Evolutionary conservation across 2,888 invertebrate species (phyloP).

Genomic region (Campoplex capitator): DNA sequence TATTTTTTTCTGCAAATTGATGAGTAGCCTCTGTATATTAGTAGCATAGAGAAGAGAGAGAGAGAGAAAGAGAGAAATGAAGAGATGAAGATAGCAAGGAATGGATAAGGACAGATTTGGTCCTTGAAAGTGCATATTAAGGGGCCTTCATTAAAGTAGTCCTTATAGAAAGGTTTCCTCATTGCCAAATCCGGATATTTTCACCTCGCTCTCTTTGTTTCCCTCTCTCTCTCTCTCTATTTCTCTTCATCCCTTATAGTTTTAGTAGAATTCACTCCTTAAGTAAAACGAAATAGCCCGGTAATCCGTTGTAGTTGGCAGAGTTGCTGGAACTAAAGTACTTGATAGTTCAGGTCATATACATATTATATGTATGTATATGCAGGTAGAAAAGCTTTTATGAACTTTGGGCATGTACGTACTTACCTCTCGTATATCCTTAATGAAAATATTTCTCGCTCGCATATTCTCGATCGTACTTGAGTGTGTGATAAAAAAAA

Average conservation of each 20-base stretch:
- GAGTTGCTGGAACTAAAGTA: conserved; percentile 42
- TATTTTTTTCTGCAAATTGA: conserved; percentile 40
- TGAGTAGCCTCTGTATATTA: conserved; percentile 54
- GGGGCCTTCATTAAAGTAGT: conserved; percentile 64
- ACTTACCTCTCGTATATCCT: conserved; percentile 43
- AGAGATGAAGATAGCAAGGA: no score
- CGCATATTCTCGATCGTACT: neutral
- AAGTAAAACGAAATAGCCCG: conserved; percentile 61
- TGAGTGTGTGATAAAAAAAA: neutral
- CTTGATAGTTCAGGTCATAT: conserved; percentile 53
- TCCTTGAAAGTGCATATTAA: conserved; percentile 23
- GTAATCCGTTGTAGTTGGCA: conserved; percentile 61
- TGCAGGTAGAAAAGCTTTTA: conserved; percentile 18
- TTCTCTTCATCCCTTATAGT: neutral
- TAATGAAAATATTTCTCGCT: neutral
- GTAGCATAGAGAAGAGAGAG: neutral
- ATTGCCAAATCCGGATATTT: conserved; percentile 47
- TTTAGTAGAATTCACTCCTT: conserved; percentile 54
- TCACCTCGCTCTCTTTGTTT: neutral
- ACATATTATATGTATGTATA: conserved; percentile 5
- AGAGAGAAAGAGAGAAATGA: no score
- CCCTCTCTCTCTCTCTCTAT: neutral
- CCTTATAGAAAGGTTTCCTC: conserved; percentile 41
- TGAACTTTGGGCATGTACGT: conserved; percentile 41
- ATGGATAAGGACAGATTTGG: conserved; percentile 1